A percentile compares a stretch with the other conserved stretches of the same genome.
Conservation (phyloP, 2,888 invertebrate genomes). For the Xestia sexstrigata region DNA sequence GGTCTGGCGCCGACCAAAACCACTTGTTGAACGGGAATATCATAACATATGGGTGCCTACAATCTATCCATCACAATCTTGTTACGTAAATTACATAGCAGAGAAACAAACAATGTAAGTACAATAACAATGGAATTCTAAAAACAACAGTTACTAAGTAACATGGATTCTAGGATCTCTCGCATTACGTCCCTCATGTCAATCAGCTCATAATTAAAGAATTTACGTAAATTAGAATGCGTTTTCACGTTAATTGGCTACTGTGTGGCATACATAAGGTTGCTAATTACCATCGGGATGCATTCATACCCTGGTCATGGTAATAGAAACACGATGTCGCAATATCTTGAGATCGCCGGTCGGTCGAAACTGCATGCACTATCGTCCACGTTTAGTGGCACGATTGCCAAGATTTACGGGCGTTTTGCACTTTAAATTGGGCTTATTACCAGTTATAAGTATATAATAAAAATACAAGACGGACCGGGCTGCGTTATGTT, state of each 20-base stretch:
- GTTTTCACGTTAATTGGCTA: constrained; percentile 76
- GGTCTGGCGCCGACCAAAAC: constrained; percentile 56
- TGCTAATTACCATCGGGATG: constrained; percentile 65
- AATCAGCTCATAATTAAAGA: constrained; percentile 75
- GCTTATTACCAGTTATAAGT: constrained; percentile 59
- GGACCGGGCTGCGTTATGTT: constrained; percentile 73
- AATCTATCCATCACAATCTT: constrained; percentile 43
- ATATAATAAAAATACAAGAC: constrained; percentile 77
- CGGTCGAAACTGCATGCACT: constrained; percentile 39
- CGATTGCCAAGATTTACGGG: constrained; percentile 62
- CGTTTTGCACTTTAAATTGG: constrained; percentile 69
- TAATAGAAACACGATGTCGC: constrained; percentile 70
- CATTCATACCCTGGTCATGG: constrained; percentile 68
- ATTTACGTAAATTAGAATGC: constrained; percentile 76
- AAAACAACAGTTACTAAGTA: constrained; percentile 64
- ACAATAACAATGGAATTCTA: constrained; percentile 47
- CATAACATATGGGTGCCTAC: constrained; percentile 5
- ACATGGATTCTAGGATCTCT: constrained; percentile 66
- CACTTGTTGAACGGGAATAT: constrained; percentile 58
- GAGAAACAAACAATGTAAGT: constrained; percentile 29
- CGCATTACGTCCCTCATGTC: constrained; percentile 70
- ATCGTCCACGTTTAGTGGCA: constrained; percentile 52
- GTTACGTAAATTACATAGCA: constrained; percentile 51
- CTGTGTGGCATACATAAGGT: constrained; percentile 67
- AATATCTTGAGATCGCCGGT: constrained; percentile 58